Evolutionary conservation across 1,140 invertebrate genomes (phyloP), one percentile per base, ranked within the genome.

Genomic region (Bilobella aurantiaca): DNA sequence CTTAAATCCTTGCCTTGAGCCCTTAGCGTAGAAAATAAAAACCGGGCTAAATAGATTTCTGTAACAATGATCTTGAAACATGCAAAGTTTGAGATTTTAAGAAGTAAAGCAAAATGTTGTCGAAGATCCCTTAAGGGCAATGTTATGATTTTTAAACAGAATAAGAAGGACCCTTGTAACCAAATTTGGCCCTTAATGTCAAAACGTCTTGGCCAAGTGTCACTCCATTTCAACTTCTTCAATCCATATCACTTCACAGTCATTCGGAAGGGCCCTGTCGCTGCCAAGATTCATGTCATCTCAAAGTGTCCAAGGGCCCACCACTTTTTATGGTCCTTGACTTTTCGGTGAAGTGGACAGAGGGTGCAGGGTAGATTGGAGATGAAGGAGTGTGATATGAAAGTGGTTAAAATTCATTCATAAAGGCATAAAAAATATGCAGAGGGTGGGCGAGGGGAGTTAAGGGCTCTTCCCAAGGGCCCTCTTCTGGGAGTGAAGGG

Each of bases 111-210:
- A 23, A 53, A 53, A 53, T 53, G 14, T 53, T 8, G 5, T 53
- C 5, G 5, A 53, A 16, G 23, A 18, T 5, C 49, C 25, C 23
- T 53, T 5, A 53, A 63, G 49, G 30, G 49, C n/a, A n/a, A n/a
- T n/a, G n/a, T n/a, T n/a, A n/a, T n/a, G n/a, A n/a, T n/a, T n/a
- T n/a, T n/a, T n/a, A n/a, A n/a, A n/a, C 3, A 23, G 49, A 53
- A 53, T 53, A 23, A 53, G 25, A 53, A 23, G 49, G 49, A 53
- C 12, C 49, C 49, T 23, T 57, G 32, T 60, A 58, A 63, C 69
- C 69, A 70, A 70, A 70, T 70, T 70, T 70, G 69, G 69, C 47
- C 46, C 46, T 64, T 29, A 67, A 64, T 70, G 69, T 67, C 69
- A 70, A 67, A 70, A 63, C 69, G 62, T 67, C 65, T 63, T 67